Conservation (phyloP, 2,888 invertebrate genomes). For the Drosophila bunnanda region DNA sequence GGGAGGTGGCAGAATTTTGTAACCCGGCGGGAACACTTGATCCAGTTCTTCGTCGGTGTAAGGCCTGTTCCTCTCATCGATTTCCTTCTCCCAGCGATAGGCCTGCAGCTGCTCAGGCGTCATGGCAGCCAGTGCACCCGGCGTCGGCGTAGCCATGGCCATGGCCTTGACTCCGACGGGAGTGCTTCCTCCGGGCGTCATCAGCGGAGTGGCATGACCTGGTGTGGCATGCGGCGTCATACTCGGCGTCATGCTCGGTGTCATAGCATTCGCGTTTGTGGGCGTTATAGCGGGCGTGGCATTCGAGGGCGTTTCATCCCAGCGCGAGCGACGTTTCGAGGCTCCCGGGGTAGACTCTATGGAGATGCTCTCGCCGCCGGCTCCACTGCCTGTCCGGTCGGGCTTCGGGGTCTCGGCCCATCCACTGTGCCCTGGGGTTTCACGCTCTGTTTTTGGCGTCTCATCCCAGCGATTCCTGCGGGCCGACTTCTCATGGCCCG, state of each 20-base stretch:
- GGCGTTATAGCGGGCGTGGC: constrained; percentile 91
- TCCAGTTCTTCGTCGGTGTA: constrained; percentile 98
- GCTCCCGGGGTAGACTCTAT: constrained; percentile 97
- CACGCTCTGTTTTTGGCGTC: constrained; percentile 98
- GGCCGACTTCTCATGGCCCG: constrained; percentile 90
- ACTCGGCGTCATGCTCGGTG: constrained; percentile 90
- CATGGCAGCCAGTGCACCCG: constrained; percentile 98
- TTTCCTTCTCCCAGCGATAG: constrained; percentile 99
- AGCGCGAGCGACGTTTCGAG: constrained; percentile 97
- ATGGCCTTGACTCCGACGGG: constrained; percentile 97
- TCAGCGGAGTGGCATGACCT: constrained; percentile 88
- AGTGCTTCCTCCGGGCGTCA: constrained; percentile 94
- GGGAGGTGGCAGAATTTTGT: constrained; percentile 98
- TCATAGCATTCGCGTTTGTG: constrained; percentile 85
- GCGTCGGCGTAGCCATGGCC: constrained; percentile 99
- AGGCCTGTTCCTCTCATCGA: constrained; percentile 98
- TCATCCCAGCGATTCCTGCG: constrained; percentile 99
- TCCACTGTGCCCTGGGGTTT: constrained; percentile 98
- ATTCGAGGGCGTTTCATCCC: constrained; percentile 98
- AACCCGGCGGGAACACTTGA: constrained; percentile 98
- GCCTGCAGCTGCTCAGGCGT: constrained; percentile 99
- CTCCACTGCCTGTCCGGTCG: constrained; percentile 92
- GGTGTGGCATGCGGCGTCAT: constrained; percentile 91
- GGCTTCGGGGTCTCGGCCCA: constrained; percentile 99
- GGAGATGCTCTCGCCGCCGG: constrained; percentile 88